These are phyloP conservation scores for Lasioglossum figueresi DNA, from an alignment of 2,888 invertebrate species.

Conservation along the genomic window DNA sequence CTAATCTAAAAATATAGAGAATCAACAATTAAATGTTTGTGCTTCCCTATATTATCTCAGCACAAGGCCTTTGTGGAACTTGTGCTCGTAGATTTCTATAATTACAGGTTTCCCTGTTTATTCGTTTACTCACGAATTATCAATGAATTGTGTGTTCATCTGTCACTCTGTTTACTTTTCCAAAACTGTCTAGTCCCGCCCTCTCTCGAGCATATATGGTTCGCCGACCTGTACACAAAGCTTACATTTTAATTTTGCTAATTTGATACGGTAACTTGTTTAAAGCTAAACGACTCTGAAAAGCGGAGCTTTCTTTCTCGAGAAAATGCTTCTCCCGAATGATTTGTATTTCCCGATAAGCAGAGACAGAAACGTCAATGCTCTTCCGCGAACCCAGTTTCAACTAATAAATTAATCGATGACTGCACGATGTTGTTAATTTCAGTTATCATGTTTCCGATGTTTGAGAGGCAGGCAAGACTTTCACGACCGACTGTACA, in stretches of 20 bases:
- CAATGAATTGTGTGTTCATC: too few relatives aligned
- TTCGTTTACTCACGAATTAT: too few relatives aligned
- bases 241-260: not conserved
- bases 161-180: too few relatives aligned
- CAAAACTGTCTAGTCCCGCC: too few relatives aligned
- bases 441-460: not conserved
- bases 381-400: not conserved
- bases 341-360: not conserved
- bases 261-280: not conserved
- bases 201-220: too few relatives aligned
- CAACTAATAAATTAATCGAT: not conserved
- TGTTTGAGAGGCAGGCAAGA: not conserved
- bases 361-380: not conserved
- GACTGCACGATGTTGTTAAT: not conserved
- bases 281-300: not conserved
- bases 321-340: not conserved
- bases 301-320: rapidly evolving
- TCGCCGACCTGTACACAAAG: too few relatives aligned
- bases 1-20: too few relatives aligned
- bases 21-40: too few relatives aligned
- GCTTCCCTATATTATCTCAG: too few relatives aligned
- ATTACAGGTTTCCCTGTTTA: too few relatives aligned
- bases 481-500: not conserved
- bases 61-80: too few relatives aligned
- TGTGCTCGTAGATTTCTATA: too few relatives aligned